Evolutionary conservation across 2,888 invertebrate species (phyloP).

Genomic region (Toxonevra muliebris): DNA sequence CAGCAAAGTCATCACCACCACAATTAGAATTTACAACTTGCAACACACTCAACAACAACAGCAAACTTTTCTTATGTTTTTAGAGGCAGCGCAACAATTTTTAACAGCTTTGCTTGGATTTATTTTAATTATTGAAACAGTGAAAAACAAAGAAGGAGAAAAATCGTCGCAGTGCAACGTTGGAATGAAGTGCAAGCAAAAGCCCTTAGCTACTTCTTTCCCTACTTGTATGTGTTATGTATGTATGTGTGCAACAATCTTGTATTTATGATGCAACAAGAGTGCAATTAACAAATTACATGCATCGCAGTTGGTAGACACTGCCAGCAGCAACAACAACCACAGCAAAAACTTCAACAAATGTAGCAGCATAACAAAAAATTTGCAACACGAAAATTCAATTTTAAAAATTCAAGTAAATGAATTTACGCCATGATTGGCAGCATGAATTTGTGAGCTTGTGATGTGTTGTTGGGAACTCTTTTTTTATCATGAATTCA

Average conservation of each 20-base stretch:
- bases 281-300: constrained; percentile 38
- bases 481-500: too few species aligned
- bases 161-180: too few species aligned
- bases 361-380: neutral
- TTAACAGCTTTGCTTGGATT: constrained; percentile 12
- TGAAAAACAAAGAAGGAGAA: constrained; percentile 12
- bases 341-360: constrained; percentile 15
- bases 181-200: constrained; percentile 29
- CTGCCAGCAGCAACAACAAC: constrained; percentile 19
- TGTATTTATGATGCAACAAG: constrained; percentile 37
- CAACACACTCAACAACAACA: neutral
- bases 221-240: neutral
- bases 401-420: constrained; percentile 42
- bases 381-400: constrained; percentile 50
- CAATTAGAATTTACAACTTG: constrained; percentile 19
- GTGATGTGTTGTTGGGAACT: too few species aligned
- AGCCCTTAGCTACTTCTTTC: too few species aligned
- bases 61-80: too few species aligned
- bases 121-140: constrained; percentile 30
- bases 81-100: too few species aligned
- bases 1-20: neutral
- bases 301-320: constrained; percentile 18
- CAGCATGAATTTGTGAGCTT: too few species aligned
- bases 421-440: neutral
- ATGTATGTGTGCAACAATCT: neutral